A percentile compares a stretch with the other conserved stretches of the same genome.
Conservation (phyloP, 2,113 vertebrate genomes). For the Lagenorhynchus albirostris region DNA sequence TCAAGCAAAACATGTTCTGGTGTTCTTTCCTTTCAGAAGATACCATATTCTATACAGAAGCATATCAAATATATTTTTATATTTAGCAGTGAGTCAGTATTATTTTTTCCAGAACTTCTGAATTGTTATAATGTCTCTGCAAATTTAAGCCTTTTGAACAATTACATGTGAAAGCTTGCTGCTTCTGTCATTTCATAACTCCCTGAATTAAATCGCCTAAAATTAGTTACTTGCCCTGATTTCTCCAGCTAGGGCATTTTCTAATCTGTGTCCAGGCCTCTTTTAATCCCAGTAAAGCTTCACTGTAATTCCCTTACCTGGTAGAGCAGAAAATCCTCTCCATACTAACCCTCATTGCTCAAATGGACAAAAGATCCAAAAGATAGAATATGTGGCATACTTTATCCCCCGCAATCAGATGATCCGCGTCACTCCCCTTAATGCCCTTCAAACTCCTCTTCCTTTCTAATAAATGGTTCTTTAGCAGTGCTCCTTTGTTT, state of each 20-base stretch:
- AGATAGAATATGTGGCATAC: rapidly evolving
- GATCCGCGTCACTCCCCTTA: too few species aligned
- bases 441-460: not conserved
- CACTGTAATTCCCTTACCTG: not conserved
- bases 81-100: not conserved
- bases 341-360: not conserved
- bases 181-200: not conserved
- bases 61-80: not conserved
- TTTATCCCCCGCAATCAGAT: not conserved
- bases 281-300: not conserved
- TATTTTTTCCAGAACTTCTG: not conserved
- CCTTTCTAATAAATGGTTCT: not conserved
- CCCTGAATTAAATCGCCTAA: not conserved
- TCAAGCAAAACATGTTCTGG: not conserved
- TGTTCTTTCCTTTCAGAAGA: not conserved
- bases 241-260: not conserved
- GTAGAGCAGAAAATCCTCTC: not conserved
- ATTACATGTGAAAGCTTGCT: not conserved
- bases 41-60: not conserved
- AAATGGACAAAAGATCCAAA: not conserved
- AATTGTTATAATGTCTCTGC: not conserved
- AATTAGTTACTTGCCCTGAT: not conserved
- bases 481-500: not conserved
- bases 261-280: not conserved
- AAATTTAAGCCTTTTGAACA: not conserved